These are phyloP conservation scores for Galerucella calmariensis DNA, from an alignment of 2,888 invertebrate species.

Conservation along the genomic window DNA sequence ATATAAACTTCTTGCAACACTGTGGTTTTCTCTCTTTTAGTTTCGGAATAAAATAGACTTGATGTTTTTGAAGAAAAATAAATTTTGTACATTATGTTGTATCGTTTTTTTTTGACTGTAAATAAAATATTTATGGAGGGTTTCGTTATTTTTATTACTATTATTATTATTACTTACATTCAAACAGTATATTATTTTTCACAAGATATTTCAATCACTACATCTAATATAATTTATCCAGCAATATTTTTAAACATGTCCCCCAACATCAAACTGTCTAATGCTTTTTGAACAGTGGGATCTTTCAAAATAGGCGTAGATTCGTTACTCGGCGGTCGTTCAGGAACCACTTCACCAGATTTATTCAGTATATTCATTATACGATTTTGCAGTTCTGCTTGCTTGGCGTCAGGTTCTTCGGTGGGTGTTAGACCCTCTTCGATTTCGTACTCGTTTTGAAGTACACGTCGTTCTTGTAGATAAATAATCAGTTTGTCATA, in stretches of 20 bases:
- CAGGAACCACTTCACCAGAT: conserved; percentile 56
- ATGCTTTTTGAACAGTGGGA: conserved; percentile 81
- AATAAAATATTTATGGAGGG: conserved; percentile 48
- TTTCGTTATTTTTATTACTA: not conserved
- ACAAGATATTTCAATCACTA: not conserved
- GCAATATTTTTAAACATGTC: conserved; percentile 69
- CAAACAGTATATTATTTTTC: too few species aligned
- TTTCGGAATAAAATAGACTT: conserved; percentile 22
- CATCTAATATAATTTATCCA: conserved; percentile 31
- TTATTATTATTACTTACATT: too few species aligned
- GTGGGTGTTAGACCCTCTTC: conserved; percentile 72
- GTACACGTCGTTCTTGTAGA: conserved; percentile 78
- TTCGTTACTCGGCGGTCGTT: conserved; percentile 52
- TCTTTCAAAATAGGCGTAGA: conserved; percentile 74
- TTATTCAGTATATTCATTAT: conserved; percentile 82
- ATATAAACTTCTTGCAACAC: not conserved
- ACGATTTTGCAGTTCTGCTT: conserved; percentile 79
- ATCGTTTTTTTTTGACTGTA: conserved; percentile 45
- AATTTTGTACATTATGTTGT: conserved; percentile 28
- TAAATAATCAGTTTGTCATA: conserved; percentile 82
- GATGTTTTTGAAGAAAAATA: conserved; percentile 12
- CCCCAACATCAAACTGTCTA: conserved; percentile 75
- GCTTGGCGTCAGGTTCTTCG: conserved; percentile 39
- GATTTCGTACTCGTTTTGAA: conserved; percentile 80
- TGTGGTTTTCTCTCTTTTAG: not conserved